Evolutionary conservation across 2,797 vertebrate genomes (phyloP), one percentile per base, ranked within the genome.

Genomic region (Sphenodon punctatus): DNA sequence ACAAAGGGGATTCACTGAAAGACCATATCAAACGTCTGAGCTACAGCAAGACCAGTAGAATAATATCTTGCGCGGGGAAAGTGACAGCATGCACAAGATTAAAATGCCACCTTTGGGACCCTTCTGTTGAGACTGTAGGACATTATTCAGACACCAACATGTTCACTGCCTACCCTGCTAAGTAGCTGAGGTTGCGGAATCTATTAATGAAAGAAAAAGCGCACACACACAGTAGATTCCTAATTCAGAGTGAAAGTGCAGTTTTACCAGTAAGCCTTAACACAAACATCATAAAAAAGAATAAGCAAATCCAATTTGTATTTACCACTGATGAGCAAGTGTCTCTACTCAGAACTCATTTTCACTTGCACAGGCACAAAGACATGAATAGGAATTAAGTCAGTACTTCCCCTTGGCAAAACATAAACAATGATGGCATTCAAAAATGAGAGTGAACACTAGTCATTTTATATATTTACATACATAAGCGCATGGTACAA

Each of bases 391-490:
- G 78, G 48, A n/a, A 34, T 34, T 34, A 5, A 78, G 71, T 2
- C 42, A 70, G 8, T 73, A 67, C 13, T 27, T 71, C 45, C 0
- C 20, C 65, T 2, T 82, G 20, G 78, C 84, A 53, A 82, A 68
- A 72, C 23, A 2, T 70, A 60, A 55, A 30, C 23, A 74, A 84
- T 84, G 90, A 88, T 93, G 87, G 90, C 90, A 85, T 89, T 87
- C 87, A 82, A 82, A 88, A 51, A 27, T n/a, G 22, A 51, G 27
- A 25, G 12, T 34, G 34, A 7, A 34, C n/a, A 51, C 25, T 51
- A 13, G 49, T 14, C 51, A 51, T 51, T 15, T 27, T 12, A 51
- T 27, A 51, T 45, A 45, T 22, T 19, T 10, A 10, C 15, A 20
- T 45, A 45, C 20, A 22, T 22, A 45, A 45, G 45, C 45, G 19